Percentiles rank a stretch among this genome's conserved stretches.
Conservation (phyloP, 1,140 invertebrate genomes). For the Meloidogyne hapla region DNA sequence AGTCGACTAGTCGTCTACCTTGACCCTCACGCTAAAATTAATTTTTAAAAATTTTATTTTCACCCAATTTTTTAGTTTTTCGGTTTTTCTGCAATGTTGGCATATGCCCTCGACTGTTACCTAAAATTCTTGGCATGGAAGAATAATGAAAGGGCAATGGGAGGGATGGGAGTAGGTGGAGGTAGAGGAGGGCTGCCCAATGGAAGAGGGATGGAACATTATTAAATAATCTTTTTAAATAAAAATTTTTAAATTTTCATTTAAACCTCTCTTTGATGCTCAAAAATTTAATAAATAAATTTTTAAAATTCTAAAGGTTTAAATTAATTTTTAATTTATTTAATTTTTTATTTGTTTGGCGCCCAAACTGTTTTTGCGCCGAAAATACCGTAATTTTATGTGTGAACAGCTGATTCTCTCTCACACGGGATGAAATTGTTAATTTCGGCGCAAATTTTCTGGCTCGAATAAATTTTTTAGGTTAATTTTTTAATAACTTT, state of each 20-base stretch:
- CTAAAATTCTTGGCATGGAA: slow-evolving; percentile 62
- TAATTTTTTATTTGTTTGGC: too few species aligned
- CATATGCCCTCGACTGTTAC: slow-evolving; percentile 57
- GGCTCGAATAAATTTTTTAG: too few species aligned
- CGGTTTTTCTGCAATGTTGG: slow-evolving; percentile 59
- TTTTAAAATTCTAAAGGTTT: too few species aligned
- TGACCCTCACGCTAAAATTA: too few species aligned
- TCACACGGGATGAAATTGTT: too few species aligned
- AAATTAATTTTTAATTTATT: too few species aligned
- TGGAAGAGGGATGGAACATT: background rate
- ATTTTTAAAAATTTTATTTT: background rate
- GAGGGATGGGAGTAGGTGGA: slow-evolving; percentile 24
- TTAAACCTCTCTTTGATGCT: too few species aligned
- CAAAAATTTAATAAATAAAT: background rate
- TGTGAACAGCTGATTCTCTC: too few species aligned
- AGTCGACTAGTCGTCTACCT: background rate
- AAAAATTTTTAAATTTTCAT: background rate
- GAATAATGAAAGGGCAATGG: slow-evolving; percentile 37
- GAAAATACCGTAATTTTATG: too few species aligned
- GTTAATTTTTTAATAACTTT: too few species aligned
- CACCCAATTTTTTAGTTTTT: slow-evolving; percentile 57
- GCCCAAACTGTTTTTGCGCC: too few species aligned
- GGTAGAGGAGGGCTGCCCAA: background rate
- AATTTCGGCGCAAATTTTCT: too few species aligned
- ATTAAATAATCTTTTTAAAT: background rate